Evolutionary conservation across 2,113 vertebrate genomes (phyloP).

Genomic region (Macrotis lagotis): DNA sequence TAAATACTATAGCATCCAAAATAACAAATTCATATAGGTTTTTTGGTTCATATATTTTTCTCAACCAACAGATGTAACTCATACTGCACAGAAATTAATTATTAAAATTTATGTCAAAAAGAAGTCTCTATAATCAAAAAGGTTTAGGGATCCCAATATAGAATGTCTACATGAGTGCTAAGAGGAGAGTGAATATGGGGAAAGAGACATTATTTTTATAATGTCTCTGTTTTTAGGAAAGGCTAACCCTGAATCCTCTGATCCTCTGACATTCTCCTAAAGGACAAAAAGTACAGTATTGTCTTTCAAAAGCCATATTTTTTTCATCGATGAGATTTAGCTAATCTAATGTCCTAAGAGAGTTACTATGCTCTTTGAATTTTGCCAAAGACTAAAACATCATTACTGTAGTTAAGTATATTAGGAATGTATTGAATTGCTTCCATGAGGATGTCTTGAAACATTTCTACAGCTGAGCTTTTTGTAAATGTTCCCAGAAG

Average conservation of each 20-base stretch:
- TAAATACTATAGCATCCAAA: neutral
- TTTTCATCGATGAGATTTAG: neutral
- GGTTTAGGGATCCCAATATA: neutral
- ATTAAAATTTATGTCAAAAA: neutral
- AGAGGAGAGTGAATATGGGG: neutral
- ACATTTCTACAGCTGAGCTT: constrained; percentile 71
- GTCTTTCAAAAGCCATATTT: constrained; percentile 27
- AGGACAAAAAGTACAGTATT: neutral
- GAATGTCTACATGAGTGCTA: neutral
- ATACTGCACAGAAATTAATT: neutral
- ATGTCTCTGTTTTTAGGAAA: neutral
- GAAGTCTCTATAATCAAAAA: neutral
- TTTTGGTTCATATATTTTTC: neutral
- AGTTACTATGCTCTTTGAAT: constrained; percentile 58
- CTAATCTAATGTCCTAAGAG: constrained; percentile 43
- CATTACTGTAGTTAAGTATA: constrained; percentile 42
- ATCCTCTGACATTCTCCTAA: constrained; percentile 7
- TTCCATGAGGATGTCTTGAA: constrained; percentile 71
- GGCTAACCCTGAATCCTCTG: neutral
- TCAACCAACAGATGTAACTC: neutral
- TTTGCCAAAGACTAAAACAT: constrained; percentile 56
- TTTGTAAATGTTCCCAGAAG: constrained; percentile 68
- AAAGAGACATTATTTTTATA: constrained; percentile 2
- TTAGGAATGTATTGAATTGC: constrained; percentile 69
- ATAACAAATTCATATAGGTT: neutral